phyloP scores from a whole-genome alignment of 1,140 invertebrate genomes.

The Papilio aristodemus region DNA sequence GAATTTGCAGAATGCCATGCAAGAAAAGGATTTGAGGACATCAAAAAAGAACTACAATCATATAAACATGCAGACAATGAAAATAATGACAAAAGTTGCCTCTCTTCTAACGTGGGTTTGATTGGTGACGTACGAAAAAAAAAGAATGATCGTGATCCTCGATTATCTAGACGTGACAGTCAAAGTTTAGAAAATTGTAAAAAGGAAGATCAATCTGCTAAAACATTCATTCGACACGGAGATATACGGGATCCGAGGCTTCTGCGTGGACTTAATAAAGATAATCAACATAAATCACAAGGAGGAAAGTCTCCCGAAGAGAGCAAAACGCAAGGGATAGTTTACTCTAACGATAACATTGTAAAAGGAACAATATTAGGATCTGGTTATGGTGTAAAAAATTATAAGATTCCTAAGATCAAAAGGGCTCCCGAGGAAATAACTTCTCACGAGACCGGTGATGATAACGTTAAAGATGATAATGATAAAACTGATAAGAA shows the following conservation, averaged over 20 bases:
- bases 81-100: neutral
- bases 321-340: constrained; percentile 57
- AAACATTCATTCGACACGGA: neutral
- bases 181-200: neutral
- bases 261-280: constrained; percentile 33
- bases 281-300: constrained; percentile 41
- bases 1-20: constrained; percentile 42
- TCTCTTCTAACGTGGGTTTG: neutral
- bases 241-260: constrained; percentile 15
- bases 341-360: constrained; percentile 72
- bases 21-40: constrained; percentile 55
- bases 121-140: constrained; percentile 26
- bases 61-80: constrained; percentile 43
- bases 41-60: constrained; percentile 64
- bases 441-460: constrained; percentile 25
- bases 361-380: constrained; percentile 65
- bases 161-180: constrained; percentile 35
- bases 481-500: constrained; percentile 31
- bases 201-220: constrained; percentile 3
- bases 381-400: constrained; percentile 81
- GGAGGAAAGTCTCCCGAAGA: constrained; percentile 40
- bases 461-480: constrained; percentile 36
- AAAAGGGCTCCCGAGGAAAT: constrained; percentile 61
- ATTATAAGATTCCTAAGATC: constrained; percentile 85
- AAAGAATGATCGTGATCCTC: constrained; percentile 48